Conservation (phyloP, 2,113 vertebrate species). For the Pavo muticus region DNA sequence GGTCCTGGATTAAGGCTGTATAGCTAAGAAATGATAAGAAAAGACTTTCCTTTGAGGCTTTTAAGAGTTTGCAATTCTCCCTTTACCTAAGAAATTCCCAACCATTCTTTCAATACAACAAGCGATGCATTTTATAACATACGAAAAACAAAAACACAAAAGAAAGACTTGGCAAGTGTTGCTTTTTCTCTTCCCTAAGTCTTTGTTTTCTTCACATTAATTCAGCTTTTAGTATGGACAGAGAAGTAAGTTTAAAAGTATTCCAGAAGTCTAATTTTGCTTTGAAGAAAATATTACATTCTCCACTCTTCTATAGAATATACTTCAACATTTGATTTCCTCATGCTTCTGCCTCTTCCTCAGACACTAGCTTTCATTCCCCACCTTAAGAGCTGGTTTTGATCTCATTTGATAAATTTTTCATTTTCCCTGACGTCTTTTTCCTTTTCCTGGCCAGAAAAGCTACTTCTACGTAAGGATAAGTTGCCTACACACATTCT, state of each 20-base stretch:
- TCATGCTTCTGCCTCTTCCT: background rate
- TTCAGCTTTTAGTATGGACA: background rate
- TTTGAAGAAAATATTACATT: background rate
- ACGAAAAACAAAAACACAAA: too few relatives aligned
- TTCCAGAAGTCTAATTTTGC: background rate
- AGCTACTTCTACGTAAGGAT: background rate
- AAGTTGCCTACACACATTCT: background rate
- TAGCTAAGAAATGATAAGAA: background rate
- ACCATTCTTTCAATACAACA: background rate
- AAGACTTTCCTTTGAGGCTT: background rate
- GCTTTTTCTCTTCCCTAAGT: background rate
- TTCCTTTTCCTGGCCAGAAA: background rate
- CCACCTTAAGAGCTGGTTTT: background rate
- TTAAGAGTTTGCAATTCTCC: background rate
- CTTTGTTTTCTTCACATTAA: background rate
- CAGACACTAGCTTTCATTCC: background rate
- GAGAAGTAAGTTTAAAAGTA: background rate
- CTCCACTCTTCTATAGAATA: background rate
- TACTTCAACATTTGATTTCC: background rate
- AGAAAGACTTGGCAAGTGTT: background rate
- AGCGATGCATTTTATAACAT: background rate
- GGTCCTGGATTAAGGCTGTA: background rate
- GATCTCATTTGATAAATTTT: background rate
- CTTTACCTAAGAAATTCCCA: background rate
- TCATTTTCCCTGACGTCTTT: background rate